phyloP scores from a whole-genome alignment of 2,888 invertebrate species.

The Lacanobia oleracea region DNA sequence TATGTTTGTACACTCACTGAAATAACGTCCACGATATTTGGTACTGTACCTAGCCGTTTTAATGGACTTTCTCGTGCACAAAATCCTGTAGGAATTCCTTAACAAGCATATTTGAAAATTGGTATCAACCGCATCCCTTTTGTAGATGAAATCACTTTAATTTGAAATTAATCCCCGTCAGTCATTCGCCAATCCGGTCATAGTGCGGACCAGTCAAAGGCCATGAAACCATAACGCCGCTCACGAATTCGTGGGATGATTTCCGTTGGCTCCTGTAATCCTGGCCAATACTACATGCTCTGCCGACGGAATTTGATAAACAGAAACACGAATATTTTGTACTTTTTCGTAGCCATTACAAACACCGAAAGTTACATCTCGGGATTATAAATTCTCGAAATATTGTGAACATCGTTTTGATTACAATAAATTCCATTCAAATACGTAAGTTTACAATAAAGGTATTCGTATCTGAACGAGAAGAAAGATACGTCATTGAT shows the following conservation, averaged over 20 bases:
- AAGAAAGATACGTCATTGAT: too few species aligned
- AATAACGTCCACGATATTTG: background rate
- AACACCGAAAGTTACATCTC: too few species aligned
- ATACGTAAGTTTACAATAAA: too few species aligned
- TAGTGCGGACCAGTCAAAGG: slow-evolving; percentile 10
- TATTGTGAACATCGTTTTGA: too few species aligned
- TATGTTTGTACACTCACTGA: background rate
- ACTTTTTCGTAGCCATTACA: too few species aligned
- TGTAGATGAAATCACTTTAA: background rate
- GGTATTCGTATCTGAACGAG: too few species aligned
- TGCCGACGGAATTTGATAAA: background rate
- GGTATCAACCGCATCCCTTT: background rate
- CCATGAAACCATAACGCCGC: slow-evolving; percentile 31
- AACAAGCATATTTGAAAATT: background rate
- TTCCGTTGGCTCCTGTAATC: slow-evolving; percentile 10
- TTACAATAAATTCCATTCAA: too few species aligned
- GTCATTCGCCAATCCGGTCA: slow-evolving; percentile 1
- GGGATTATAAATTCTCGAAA: too few species aligned
- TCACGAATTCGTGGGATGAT: slow-evolving; percentile 7
- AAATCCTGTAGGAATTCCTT: background rate
- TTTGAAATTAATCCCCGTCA: slow-evolving; percentile 18
- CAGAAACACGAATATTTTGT: background rate
- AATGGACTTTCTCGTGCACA: background rate
- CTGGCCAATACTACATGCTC: background rate
- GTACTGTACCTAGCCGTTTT: background rate